Conservation (phyloP, 2,888 invertebrate species). For the Cremastinae sp. region DNA sequence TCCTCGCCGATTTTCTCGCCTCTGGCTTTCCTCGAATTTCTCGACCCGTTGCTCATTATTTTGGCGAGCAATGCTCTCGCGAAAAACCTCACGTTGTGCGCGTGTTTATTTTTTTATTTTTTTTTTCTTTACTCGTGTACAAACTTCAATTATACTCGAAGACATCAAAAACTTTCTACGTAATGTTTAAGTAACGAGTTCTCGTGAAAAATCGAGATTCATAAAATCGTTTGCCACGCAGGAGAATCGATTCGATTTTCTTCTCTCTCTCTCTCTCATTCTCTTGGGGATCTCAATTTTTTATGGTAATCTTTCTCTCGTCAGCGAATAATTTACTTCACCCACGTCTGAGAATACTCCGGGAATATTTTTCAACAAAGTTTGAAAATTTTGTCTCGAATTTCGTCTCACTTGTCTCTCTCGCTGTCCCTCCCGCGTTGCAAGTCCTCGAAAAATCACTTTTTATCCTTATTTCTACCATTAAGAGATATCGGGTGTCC, state of each 20-base stretch:
- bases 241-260: constrained; percentile 19
- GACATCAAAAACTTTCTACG: constrained; percentile 80
- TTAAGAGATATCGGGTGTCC: constrained; percentile 75
- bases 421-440: constrained; percentile 53
- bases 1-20: constrained; percentile 10
- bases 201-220: constrained; percentile 42
- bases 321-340: not conserved
- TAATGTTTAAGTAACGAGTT: constrained; percentile 67
- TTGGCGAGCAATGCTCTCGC: constrained; percentile 64
- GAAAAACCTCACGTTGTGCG: constrained; percentile 78
- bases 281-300: too few relatives aligned
- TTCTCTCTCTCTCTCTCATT: not conserved
- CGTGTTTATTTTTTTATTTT: constrained; percentile 65
- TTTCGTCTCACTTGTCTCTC: not conserved
- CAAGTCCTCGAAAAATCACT: constrained; percentile 75
- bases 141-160: constrained; percentile 80
- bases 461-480: constrained; percentile 59
- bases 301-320: too few relatives aligned
- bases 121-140: constrained; percentile 66
- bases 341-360: not conserved
- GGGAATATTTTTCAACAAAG: not conserved
- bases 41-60: constrained; percentile 66
- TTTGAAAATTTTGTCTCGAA: not conserved
- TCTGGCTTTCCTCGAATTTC: constrained; percentile 21
- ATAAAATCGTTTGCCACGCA: constrained; percentile 25